Evolutionary conservation across 2,797 vertebrate species (phyloP).

Genomic region (Lagocephalus sceleratus): DNA sequence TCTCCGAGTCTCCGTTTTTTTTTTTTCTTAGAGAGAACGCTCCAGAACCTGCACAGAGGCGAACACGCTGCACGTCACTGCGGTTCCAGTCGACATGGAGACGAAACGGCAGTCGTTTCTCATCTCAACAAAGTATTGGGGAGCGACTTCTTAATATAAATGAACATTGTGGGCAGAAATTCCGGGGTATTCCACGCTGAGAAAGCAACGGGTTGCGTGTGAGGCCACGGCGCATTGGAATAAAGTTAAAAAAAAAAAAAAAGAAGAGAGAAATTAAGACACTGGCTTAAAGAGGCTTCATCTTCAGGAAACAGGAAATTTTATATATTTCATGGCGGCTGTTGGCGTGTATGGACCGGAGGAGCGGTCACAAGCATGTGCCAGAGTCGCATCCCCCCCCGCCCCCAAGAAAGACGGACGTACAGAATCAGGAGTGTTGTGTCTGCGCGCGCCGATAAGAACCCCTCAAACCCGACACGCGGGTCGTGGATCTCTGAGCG

Average conservation of each 20-base stretch:
- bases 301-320: constrained; percentile 34
- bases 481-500: constrained; percentile 38
- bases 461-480: neutral
- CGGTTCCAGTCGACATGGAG: too few relatives aligned
- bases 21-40: neutral
- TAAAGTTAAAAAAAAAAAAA: constrained; percentile 34
- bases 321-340: constrained; percentile 47
- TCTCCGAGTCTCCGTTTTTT: too few relatives aligned
- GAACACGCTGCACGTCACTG: neutral
- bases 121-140: constrained; percentile 21
- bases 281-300: constrained; percentile 11
- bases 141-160: constrained; percentile 37
- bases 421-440: too few relatives aligned
- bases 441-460: neutral
- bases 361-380: constrained; percentile 8
- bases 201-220: constrained; percentile 60
- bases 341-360: constrained; percentile 12
- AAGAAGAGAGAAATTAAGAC: constrained; percentile 10
- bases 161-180: constrained; percentile 42
- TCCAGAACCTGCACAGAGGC: neutral
- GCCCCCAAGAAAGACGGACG: too few relatives aligned
- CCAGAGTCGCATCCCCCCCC: too few relatives aligned
- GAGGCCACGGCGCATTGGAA: constrained; percentile 38
- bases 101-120: constrained; percentile 29
- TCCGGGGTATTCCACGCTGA: constrained; percentile 35